phyloP scores from a whole-genome alignment of 1,140 invertebrate species.

The Drosophila bocqueti region DNA sequence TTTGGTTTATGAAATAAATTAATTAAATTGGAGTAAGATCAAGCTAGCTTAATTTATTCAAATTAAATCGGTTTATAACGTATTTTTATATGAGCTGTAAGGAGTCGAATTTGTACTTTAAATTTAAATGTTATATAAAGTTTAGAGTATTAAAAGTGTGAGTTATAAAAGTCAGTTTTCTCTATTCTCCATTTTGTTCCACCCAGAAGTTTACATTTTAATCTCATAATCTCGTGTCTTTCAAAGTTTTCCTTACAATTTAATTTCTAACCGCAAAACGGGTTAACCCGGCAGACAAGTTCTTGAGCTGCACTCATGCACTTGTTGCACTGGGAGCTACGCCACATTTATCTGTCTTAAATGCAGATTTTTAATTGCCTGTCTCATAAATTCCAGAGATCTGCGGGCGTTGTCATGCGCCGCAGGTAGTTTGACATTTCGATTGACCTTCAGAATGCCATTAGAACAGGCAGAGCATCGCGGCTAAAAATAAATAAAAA shows the following conservation, averaged over 20 bases:
- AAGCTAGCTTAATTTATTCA: background rate
- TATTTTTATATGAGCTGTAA: too few relatives aligned
- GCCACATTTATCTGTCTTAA: slow-evolving; percentile 30
- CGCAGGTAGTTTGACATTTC: slow-evolving; percentile 63
- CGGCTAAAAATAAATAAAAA: slow-evolving; percentile 20
- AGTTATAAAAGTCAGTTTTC: background rate
- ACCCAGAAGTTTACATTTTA: slow-evolving; percentile 10
- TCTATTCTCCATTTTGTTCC: too few relatives aligned
- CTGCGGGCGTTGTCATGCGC: slow-evolving; percentile 41
- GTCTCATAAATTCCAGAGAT: slow-evolving; percentile 67
- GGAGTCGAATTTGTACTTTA: too few relatives aligned
- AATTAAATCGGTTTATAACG: background rate
- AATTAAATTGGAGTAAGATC: background rate
- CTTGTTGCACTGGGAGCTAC: slow-evolving; percentile 33
- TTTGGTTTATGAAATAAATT: background rate
- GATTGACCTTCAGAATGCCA: slow-evolving; percentile 70
- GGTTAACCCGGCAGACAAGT: slow-evolving; percentile 54
- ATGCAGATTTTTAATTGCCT: slow-evolving; percentile 70
- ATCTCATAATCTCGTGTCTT: slow-evolving; percentile 25
- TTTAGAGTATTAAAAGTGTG: background rate
- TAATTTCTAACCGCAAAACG: slow-evolving; percentile 55
- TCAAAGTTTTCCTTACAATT: slow-evolving; percentile 59
- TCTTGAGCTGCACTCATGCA: slow-evolving; percentile 42
- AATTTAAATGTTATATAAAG: background rate
- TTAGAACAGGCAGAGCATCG: slow-evolving; percentile 56